Percentiles rank a stretch among this genome's conserved stretches.
Evolutionary conservation across 2,888 invertebrate genomes (phyloP).

Genomic region (Nebria brevicollis): DNA sequence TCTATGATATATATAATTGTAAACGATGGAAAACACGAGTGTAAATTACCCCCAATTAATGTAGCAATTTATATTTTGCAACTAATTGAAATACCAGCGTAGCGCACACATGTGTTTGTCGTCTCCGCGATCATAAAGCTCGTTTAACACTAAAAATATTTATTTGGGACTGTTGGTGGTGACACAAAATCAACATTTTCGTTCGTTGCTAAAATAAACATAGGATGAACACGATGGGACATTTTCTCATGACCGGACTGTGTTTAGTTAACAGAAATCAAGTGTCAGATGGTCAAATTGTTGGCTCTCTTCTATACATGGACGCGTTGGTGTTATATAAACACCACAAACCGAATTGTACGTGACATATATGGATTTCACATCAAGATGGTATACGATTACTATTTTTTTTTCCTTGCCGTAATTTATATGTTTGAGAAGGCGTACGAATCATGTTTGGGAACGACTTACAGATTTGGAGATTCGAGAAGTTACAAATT

Average conservation of each 20-base stretch:
- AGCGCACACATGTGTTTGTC: too few relatives aligned
- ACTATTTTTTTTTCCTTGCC: background rate
- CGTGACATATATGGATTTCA: background rate
- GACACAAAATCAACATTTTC: slow-evolving; percentile 1
- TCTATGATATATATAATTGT: too few relatives aligned
- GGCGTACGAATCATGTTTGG: background rate
- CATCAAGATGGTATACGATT: background rate
- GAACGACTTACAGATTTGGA: background rate
- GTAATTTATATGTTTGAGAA: background rate
- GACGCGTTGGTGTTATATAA: slow-evolving; percentile 1
- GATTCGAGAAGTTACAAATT: background rate
- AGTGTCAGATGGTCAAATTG: background rate
- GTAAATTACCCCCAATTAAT: too few relatives aligned
- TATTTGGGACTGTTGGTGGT: background rate
- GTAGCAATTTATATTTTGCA: too few relatives aligned
- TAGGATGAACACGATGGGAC: background rate
- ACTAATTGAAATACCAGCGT: too few relatives aligned
- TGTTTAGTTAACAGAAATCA: background rate
- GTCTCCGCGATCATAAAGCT: too few relatives aligned
- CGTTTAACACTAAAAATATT: background rate
- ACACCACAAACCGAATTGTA: background rate
- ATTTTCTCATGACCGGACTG: background rate
- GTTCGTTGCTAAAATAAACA: background rate
- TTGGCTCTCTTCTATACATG: background rate
- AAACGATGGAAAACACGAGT: too few relatives aligned